A percentile compares a stretch with the other conserved stretches of the same genome.
Evolutionary conservation across 1,140 invertebrate species (phyloP).

Genomic region (Drosophila punjabiensis): DNA sequence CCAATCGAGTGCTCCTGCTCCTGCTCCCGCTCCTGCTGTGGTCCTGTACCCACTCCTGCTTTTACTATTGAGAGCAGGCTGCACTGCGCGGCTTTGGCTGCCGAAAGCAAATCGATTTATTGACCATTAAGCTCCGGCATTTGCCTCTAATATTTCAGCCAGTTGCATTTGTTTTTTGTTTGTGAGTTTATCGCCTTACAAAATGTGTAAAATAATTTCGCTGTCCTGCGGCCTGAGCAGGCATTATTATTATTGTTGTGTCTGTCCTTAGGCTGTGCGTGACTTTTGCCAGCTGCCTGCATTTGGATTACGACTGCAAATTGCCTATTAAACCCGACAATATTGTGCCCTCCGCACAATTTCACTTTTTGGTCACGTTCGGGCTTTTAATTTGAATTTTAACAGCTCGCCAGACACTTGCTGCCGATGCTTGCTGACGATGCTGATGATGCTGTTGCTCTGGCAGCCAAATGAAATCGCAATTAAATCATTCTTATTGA

Average conservation of each 20-base stretch:
- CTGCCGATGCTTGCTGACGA: not conserved
- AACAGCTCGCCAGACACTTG: slow-evolving; percentile 52
- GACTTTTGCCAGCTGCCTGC: slow-evolving; percentile 54
- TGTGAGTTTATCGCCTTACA: slow-evolving; percentile 39
- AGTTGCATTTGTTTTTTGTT: slow-evolving; percentile 66
- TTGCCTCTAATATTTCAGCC: slow-evolving; percentile 70
- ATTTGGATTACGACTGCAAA: slow-evolving; percentile 69
- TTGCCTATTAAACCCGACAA: slow-evolving; percentile 65
- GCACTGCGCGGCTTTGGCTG: slow-evolving; percentile 49
- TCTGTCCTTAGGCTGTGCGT: slow-evolving; percentile 48
- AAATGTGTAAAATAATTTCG: slow-evolving; percentile 58
- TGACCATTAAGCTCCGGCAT: slow-evolving; percentile 71
- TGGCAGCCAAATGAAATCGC: slow-evolving; percentile 39
- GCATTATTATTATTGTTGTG: slow-evolving; percentile 21
- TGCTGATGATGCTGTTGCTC: not conserved
- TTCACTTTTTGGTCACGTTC: slow-evolving; percentile 58
- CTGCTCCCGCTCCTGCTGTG: not conserved
- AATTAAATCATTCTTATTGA: slow-evolving; percentile 65
- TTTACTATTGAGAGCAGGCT: not conserved
- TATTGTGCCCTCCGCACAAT: slow-evolving; percentile 32
- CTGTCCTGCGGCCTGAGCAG: slow-evolving; percentile 31
- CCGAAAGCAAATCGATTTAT: slow-evolving; percentile 74
- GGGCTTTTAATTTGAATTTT: slow-evolving; percentile 59
- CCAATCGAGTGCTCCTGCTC: slow-evolving; percentile 4
- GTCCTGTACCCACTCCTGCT: not conserved